A percentile compares a stretch with the other conserved stretches of the same genome.
phyloP scores from a whole-genome alignment of 2,888 invertebrate genomes.

The Agriopis marginaria region DNA sequence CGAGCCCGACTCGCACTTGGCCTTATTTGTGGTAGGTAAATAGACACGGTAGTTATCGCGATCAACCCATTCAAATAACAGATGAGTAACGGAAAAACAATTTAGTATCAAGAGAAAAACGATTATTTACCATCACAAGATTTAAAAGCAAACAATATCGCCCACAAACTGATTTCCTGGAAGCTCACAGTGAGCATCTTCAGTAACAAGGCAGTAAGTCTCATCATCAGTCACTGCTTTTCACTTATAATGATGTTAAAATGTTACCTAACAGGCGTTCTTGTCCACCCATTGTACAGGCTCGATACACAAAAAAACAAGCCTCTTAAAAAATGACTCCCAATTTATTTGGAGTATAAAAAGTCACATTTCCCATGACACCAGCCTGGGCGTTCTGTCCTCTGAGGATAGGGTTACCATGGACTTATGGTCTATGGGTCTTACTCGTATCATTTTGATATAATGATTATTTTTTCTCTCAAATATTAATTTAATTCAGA shows the following conservation, averaged over 20 bases:
- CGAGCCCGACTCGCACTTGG: no score
- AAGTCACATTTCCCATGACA: constrained; percentile 81
- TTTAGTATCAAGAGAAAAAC: constrained; percentile 29
- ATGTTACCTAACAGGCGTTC: constrained; percentile 82
- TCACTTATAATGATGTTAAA: constrained; percentile 86
- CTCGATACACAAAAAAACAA: constrained; percentile 74
- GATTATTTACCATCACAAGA: constrained; percentile 30
- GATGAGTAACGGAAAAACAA: constrained; percentile 31
- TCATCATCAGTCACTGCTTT: constrained; percentile 80
- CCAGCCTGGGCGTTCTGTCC: constrained; percentile 71
- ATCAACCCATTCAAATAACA: constrained; percentile 18
- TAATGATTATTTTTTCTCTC: background rate
- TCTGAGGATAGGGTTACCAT: constrained; percentile 33
- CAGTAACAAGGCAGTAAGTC: constrained; percentile 52
- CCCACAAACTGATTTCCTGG: constrained; percentile 50
- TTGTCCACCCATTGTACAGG: constrained; percentile 84
- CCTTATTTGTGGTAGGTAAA: background rate
- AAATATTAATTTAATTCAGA: no score
- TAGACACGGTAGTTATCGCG: constrained; percentile 20
- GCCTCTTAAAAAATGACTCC: constrained; percentile 80
- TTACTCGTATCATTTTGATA: background rate
- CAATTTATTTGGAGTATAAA: constrained; percentile 84
- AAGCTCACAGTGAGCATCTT: constrained; percentile 51
- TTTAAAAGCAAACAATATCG: constrained; percentile 30
- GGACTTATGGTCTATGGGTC: constrained; percentile 3